Percentiles rank a stretch among this genome's conserved stretches.
These are phyloP conservation scores for Chascanopsetta lugubris DNA, from an alignment of 2,113 vertebrate genomes.

Conservation along the genomic window DNA sequence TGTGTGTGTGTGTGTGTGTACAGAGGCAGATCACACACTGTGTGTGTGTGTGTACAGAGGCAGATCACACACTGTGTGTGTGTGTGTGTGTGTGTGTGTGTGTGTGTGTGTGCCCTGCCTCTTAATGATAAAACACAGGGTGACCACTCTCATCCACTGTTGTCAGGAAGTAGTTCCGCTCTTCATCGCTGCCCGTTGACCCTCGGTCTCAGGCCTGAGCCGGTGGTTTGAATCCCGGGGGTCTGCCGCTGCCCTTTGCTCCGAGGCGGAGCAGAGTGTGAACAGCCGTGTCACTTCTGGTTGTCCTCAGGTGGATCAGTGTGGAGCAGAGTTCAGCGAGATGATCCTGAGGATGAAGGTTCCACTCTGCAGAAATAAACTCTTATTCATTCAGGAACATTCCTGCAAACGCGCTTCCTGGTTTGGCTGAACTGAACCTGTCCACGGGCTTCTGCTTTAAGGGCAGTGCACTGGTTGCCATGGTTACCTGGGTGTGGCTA, in stretches of 20 bases:
- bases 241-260: conserved; percentile 17
- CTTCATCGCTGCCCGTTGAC: not conserved
- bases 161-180: not conserved
- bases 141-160: not conserved
- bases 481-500: conserved; percentile 47
- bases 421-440: not conserved
- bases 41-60: not conserved
- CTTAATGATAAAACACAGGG: conserved; percentile 11
- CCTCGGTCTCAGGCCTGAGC: not conserved
- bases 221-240: not conserved
- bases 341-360: too few relatives aligned
- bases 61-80: not conserved
- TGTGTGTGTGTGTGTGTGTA: too few relatives aligned
- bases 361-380: too few relatives aligned
- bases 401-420: not conserved
- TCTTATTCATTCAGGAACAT: not conserved
- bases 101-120: conserved; percentile 1
- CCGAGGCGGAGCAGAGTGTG: too few relatives aligned
- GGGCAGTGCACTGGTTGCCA: conserved; percentile 17
- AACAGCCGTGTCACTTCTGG: too few relatives aligned
- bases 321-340: too few relatives aligned
- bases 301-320: too few relatives aligned
- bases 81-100: not conserved
- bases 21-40: not conserved
- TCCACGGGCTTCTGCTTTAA: not conserved